Evolutionary conservation across 2,797 vertebrate genomes (phyloP).

Genomic region (Pantherophis alleghaniensis): DNA sequence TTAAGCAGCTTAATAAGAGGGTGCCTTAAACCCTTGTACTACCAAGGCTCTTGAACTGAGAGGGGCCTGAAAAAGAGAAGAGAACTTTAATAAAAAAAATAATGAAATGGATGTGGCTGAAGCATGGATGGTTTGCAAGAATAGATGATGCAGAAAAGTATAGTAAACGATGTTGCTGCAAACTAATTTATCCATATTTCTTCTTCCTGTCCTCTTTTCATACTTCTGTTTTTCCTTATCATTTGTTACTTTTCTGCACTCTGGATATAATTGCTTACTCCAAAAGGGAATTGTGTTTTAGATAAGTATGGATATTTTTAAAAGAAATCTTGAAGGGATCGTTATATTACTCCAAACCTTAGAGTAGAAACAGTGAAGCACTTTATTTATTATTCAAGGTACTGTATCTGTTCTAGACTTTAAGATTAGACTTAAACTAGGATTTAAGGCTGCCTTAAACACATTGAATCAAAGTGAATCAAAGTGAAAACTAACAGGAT

Average conservation of each 20-base stretch:
- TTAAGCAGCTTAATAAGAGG: too few relatives aligned
- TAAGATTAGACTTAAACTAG: neutral
- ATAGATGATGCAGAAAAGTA: neutral
- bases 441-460: neutral
- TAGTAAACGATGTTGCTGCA: neutral
- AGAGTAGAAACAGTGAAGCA: neutral
- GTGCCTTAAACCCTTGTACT: too few relatives aligned
- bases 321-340: neutral
- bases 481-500: neutral
- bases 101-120: neutral
- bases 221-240: neutral
- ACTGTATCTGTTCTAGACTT: neutral
- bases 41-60: neutral
- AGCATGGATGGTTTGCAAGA: neutral
- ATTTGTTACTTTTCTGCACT: neutral
- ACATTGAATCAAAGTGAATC: neutral
- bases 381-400: neutral
- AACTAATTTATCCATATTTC: neutral
- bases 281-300: neutral
- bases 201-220: neutral
- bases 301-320: neutral
- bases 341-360: neutral
- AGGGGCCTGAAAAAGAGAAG: neutral
- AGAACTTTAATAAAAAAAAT: neutral
- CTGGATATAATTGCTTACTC: neutral